Base-by-base conservation (phyloP, 2,113 vertebrate species). In the Pavo muticus region DNA sequence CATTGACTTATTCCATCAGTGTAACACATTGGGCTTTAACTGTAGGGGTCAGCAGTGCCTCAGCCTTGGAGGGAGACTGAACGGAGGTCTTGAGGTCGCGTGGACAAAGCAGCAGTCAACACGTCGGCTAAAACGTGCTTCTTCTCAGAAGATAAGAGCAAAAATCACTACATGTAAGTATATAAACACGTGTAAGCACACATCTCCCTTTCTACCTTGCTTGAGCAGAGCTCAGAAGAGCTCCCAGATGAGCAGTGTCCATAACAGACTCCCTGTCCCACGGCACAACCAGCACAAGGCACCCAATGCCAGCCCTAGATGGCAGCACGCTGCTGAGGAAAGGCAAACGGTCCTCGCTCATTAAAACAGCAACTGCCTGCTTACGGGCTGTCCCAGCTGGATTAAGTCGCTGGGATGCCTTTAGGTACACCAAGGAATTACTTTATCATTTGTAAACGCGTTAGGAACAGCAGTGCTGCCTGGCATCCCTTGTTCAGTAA, bases 251-350 rank as follows among this genome's bases (percentile, higher is more conserved):
- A 72, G 7, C 4, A 29, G 11, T 0, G 1, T 30, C 21, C 25
- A 0, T 10, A 72, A 48, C 9, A 14, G 52, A 9, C 10, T 50
- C 37, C 74, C 61, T 56, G 6, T 0, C 1, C 10, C 1, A 1
- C 8, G 59, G 40, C 6, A 14, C 3, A 39, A 47, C 4, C 3
- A 29, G 40, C 7, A n/a, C 40, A 16, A 30, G 67, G 30, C 10
- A 32, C 14, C 0, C 3, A 47, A 45, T 35, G 45, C 14, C 7
- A 77, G 70, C 98, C 87, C 91, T 91, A 98, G 98, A 72, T 91
- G 98, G 98, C 97, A 97, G 97, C 90, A 97, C 68, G 93, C 3
- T 2, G 72, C 86, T 30, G 54, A 10, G n/a, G 2, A 21, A 64
- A 84, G 35, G 2, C 65, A 10, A 27, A 50, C 1, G 9, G 52